Base-by-base conservation (phyloP, 1,140 invertebrate genomes). In the Nebria ingens region DNA sequence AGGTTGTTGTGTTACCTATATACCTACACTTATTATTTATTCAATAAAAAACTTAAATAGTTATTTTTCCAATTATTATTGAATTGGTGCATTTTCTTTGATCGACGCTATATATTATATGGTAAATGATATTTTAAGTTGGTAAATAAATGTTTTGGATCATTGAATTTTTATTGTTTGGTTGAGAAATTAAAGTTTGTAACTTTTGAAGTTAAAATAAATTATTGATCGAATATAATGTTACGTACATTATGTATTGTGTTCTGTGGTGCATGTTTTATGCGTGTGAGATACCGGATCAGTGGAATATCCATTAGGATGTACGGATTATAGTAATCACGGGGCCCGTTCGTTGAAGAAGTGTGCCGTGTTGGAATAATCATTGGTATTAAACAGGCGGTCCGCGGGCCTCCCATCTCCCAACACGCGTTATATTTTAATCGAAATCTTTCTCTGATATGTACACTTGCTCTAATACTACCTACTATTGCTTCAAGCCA, bases 291-390 rank as follows among this genome's bases (percentile, higher is more conserved):
- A 45, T 45, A 45, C 40, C 40, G 40, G 40, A 45, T 45, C 40
- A 45, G 40, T 45, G 40, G 15, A 11, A 17, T n/a, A n/a, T 45
- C 40, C 40, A 45, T 45, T 45, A 45, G 40, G 40, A 45, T 45
- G 40, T 45, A 45, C 40, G 40, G 40, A 45, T 45, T 45, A 45
- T 45, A 45, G 40, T 45, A 45, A 45, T 45, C 40, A 45, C 25
- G 6, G 40, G 40, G 25, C 25, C 15, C n/a, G n/a, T n/a, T n/a
- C n/a, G n/a, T 45, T 45, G 40, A 17, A 45, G 40, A 45, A 45
- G 40, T 45, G 40, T 45, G 40, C 40, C 40, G 40, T 45, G n/a
- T n/a, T n/a, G 40, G 40, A 45, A 45, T 45, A 45, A 45, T 45
- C 40, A 45, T 45, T 45, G 40, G 40, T 45, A 45, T 45, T 45